Conservation (phyloP, 2,888 invertebrate genomes). For the Cryptocheilus praepositus region DNA sequence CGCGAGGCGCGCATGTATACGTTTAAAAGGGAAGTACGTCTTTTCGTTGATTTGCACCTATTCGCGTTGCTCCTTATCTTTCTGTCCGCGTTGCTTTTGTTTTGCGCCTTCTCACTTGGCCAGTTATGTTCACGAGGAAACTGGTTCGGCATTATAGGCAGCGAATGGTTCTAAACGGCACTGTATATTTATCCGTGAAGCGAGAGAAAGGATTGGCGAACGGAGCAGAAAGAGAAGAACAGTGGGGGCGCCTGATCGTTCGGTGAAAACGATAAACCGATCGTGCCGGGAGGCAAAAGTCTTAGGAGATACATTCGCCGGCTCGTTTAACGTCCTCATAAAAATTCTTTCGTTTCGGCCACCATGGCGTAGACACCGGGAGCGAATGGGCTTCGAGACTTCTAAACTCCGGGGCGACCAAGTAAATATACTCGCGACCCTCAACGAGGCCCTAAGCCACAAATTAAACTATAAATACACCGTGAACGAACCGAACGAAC, state of each 20-base stretch:
- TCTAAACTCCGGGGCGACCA: slow-evolving; percentile 59
- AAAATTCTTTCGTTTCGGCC: slow-evolving; percentile 64
- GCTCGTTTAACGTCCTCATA: slow-evolving; percentile 64
- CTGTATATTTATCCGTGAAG: slow-evolving; percentile 15
- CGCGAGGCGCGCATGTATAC: no score
- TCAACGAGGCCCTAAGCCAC: slow-evolving; percentile 69
- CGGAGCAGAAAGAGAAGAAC: slow-evolving; percentile 4
- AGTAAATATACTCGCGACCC: slow-evolving; percentile 71
- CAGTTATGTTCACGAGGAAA: slow-evolving; percentile 11
- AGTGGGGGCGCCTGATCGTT: slow-evolving; percentile 46
- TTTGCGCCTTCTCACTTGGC: neutral
- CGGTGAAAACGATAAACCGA: slow-evolving; percentile 55
- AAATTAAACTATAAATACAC: slow-evolving; percentile 72
- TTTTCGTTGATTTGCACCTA: neutral
- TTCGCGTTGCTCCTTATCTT: neutral
- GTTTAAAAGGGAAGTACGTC: no score
- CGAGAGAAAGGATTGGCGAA: neutral
- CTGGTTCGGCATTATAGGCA: slow-evolving; percentile 12
- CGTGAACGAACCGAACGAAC: slow-evolving; percentile 51
- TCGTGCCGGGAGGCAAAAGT: slow-evolving; percentile 38
- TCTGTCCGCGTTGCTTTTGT: neutral
- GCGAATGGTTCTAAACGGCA: slow-evolving; percentile 12
- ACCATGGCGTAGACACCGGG: slow-evolving; percentile 46
- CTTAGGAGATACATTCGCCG: slow-evolving; percentile 49
- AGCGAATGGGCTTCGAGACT: slow-evolving; percentile 52